Evolutionary conservation across 1,140 invertebrate species (phyloP).

Genomic region (Megathymus violae): DNA sequence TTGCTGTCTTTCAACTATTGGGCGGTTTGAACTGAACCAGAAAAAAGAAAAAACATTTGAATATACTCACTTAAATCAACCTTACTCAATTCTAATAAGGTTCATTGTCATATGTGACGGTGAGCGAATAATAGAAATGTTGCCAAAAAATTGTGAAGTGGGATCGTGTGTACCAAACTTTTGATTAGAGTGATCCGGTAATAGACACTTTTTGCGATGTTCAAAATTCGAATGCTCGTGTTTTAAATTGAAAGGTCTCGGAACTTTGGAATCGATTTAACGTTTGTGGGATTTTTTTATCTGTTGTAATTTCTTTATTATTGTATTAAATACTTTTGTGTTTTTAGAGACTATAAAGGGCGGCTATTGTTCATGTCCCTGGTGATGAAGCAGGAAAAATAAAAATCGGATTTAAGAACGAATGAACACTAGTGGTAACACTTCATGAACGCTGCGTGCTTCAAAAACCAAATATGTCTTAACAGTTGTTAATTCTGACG

Average conservation of each 20-base stretch:
- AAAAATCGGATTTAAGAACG: too few relatives aligned
- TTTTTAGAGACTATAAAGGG: too few relatives aligned
- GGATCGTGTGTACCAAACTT: constrained; percentile 21
- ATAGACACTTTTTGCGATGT: constrained; percentile 29
- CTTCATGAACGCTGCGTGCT: too few relatives aligned
- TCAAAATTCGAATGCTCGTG: constrained; percentile 13
- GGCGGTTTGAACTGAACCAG: constrained; percentile 24
- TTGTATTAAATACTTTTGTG: too few relatives aligned
- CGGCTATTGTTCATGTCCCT: too few relatives aligned
- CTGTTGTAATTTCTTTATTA: neutral
- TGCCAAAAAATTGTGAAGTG: constrained; percentile 28
- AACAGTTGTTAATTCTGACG: too few relatives aligned
- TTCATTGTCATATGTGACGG: neutral
- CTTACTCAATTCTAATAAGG: constrained; percentile 6
- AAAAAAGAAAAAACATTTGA: constrained; percentile 16
- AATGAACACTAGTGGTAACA: too few relatives aligned
- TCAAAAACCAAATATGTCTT: too few relatives aligned
- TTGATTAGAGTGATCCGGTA: constrained; percentile 28
- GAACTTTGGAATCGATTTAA: constrained; percentile 11
- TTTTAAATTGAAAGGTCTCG: constrained; percentile 20
- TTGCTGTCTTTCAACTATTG: constrained; percentile 42
- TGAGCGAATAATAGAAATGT: neutral
- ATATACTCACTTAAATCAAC: neutral
- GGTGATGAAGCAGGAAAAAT: too few relatives aligned
- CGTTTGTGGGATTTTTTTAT: neutral